Conservation (phyloP, 2,113 vertebrate genomes). For the Myrmecophaga tridactyla region DNA sequence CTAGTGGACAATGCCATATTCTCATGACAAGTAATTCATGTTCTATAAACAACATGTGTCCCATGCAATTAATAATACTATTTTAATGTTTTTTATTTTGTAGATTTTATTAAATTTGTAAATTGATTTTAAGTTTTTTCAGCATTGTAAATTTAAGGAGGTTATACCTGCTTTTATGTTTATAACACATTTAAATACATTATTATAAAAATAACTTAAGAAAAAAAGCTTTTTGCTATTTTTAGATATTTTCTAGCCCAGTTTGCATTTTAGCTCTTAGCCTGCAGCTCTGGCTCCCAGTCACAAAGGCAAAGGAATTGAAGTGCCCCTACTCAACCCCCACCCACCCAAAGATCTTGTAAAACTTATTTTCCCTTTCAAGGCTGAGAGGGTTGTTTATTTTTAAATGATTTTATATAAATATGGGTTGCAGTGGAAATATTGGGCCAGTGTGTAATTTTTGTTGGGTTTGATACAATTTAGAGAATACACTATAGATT, state of each 20-base stretch:
- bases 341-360: not conserved
- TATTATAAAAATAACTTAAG: not conserved
- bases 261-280: not conserved
- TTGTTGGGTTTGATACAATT: not conserved
- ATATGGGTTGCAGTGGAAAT: not conserved
- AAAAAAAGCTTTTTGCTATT: not conserved
- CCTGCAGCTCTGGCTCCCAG: not conserved
- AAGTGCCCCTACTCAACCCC: not conserved
- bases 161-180: not conserved
- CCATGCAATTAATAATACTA: not conserved
- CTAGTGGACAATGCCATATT: not conserved
- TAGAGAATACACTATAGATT: not conserved
- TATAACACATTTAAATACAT: not conserved
- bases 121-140: not conserved
- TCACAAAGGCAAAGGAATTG: not conserved
- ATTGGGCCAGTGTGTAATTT: not conserved
- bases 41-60: not conserved
- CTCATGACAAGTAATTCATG: not conserved
- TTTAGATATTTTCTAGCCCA: not conserved
- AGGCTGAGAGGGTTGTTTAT: not conserved
- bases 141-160: not conserved
- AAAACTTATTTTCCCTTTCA: not conserved
- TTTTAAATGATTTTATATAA: not conserved
- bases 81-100: not conserved
- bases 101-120: not conserved